Evolutionary conservation across 2,797 vertebrate species (phyloP), one percentile per base, ranked within the genome.

Genomic region (Simalia tracyae): DNA sequence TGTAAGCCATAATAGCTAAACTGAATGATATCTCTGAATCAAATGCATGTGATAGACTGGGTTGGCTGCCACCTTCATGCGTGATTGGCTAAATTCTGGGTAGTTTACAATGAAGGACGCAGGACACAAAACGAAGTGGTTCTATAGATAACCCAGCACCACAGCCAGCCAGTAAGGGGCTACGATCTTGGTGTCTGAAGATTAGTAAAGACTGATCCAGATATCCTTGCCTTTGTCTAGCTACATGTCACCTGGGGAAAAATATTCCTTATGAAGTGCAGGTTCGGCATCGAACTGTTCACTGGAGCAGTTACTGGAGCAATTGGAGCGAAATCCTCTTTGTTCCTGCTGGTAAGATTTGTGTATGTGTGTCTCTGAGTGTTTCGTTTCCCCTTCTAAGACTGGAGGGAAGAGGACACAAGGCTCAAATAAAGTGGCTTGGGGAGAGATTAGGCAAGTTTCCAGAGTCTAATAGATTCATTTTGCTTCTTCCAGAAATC

Each of bases 261-360:
- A 7, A 90, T 0, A 4, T 42, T 0, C 84, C 93, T 11, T 96
- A 97, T 0, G 91, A 97, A 36, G 92, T 97, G 46, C 97, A 98
- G 95, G 92, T 98, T 0, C 95, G 97, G 10, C 92, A 96, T 15
- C 96, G 94, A 8, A 36, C 0, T 10, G 61, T 31, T 1, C 42
- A 90, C 89, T 92, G 89, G 0, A 96, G 90, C 76, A 95, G 95
- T 59, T 93, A 87, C 87, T 98, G 98, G 98, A 98, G 98, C 0
- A 24, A 90, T 22, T 98, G 98, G 98, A 97, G 97, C 92, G 4
- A 66, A 26, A 9, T 95, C 0, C 93, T 97, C 92, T 96, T 97
- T 1, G 0, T 97, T 3, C 98, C 97, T 0, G 93, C 93, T 1
- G 97, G 98, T 98, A 93, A 97, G 96, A 7, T 5, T 14, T 50